A percentile compares a stretch with the other conserved stretches of the same genome.
phyloP scores from a whole-genome alignment of 2,797 vertebrate genomes.

The Toxotes lorentzi region DNA sequence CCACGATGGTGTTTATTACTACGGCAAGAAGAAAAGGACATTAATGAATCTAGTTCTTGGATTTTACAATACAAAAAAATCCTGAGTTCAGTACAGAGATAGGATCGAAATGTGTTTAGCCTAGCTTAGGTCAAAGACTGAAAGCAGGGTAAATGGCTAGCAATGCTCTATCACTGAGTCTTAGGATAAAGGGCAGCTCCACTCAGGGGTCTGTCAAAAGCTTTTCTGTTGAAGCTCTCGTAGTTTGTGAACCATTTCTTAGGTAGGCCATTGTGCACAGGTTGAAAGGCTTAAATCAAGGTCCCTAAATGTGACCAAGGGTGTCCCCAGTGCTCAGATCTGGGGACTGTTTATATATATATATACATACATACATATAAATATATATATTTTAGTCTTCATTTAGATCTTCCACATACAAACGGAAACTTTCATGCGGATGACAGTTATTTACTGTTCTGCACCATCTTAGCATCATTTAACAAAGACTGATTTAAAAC shows the following conservation, averaged over 20 bases:
- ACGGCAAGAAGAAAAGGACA: constrained; percentile 15
- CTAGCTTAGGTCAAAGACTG: not conserved
- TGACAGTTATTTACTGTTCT: not conserved
- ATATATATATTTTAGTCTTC: too few relatives aligned
- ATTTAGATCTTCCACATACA: not conserved
- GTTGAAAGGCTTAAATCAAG: too few relatives aligned
- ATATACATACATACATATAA: too few relatives aligned
- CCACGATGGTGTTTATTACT: constrained; percentile 96
- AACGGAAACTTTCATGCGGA: not conserved
- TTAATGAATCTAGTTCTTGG: not conserved
- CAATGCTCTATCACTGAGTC: too few relatives aligned
- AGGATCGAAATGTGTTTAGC: not conserved
- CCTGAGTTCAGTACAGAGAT: not conserved
- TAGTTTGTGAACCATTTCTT: too few relatives aligned
- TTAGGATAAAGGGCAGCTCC: too few relatives aligned
- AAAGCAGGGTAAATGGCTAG: not conserved
- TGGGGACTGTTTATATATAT: not conserved
- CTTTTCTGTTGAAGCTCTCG: too few relatives aligned
- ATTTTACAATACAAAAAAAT: not conserved
- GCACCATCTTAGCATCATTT: not conserved
- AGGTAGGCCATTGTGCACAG: too few relatives aligned
- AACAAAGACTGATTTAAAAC: too few relatives aligned
- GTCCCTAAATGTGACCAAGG: too few relatives aligned
- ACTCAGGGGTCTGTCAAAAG: not conserved
- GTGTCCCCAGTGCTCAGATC: not conserved